Conservation (phyloP, 2,888 invertebrate genomes). For the Seira ritae region DNA sequence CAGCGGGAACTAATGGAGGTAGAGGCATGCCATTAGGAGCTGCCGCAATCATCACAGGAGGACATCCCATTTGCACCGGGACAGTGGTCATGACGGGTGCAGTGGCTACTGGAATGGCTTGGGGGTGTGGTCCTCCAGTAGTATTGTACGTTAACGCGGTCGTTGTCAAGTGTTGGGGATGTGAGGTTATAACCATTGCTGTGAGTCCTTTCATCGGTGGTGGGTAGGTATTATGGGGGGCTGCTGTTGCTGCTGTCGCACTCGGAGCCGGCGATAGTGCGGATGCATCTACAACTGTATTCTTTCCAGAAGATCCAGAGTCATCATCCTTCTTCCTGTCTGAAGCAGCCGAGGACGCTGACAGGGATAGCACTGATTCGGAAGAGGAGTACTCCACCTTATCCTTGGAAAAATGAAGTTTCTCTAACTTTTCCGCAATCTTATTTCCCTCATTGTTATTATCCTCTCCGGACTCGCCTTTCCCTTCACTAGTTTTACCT, state of each 20-base stretch:
- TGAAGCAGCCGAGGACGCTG: conserved; percentile 20
- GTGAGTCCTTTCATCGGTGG: conserved; percentile 26
- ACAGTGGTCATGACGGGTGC: conserved; percentile 56
- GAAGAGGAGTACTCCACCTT: conserved; percentile 47
- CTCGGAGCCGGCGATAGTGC: background rate
- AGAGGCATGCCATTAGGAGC: conserved; percentile 42
- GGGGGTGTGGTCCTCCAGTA: conserved; percentile 35
- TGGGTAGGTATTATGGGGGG: background rate
- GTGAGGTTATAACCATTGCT: conserved; percentile 49
- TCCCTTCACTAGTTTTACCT: background rate
- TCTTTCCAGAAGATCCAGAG: background rate
- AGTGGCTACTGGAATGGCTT: conserved; percentile 35
- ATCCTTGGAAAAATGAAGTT: conserved; percentile 44
- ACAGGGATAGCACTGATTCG: conserved; percentile 44
- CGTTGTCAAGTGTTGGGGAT: conserved; percentile 38
- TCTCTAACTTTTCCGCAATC: conserved; percentile 38
- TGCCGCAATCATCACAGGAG: conserved; percentile 51
- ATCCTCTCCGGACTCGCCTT: conserved; percentile 25
- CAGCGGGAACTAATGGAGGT: conserved; percentile 40
- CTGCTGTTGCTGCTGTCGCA: no score
- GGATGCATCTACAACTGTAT: background rate
- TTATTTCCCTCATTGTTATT: conserved; percentile 42
- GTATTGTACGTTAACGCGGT: conserved; percentile 40
- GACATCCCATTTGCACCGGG: conserved; percentile 43
- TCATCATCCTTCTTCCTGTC: background rate